Base-by-base conservation (phyloP, 2,888 invertebrate species). In the Nyleta sp. region DNA sequence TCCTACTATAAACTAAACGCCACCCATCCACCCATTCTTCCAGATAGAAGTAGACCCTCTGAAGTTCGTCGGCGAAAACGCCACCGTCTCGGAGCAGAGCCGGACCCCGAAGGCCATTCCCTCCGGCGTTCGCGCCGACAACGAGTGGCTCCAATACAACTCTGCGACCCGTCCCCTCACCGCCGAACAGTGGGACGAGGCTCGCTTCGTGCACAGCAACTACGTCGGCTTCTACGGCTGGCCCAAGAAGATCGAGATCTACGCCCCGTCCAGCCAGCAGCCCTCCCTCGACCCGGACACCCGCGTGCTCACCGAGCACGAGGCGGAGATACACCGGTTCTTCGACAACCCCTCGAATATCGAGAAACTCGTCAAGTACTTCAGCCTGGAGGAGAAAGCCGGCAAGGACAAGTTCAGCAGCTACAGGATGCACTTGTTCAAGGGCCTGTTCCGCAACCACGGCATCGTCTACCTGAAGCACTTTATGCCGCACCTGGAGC, bases 361-460 rank as follows among this genome's bases (percentile, higher is more conserved):
- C 0, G 93, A 94, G 18, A 94, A 94, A 78, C 91, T 98, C 10
- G 92, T 97, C 1, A 91, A 92, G 10, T 96, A 94, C 90, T 92
- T 95, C 75, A 94, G 96, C 0, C 91, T 97, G 52, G 98, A 98
- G 87, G 97, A 97, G 85, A 95, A 96, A 88, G 97, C 97, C 86
- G 96, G 95, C 20, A 94, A 94, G 75, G 97, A 97, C 87, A 95
- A 95, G 87, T 97, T 97, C 87, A 95, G 93, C 84, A 92, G 92
- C 0, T 92, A 92, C 50, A 91, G 94, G 55, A 95, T 94, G 89
- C 91, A 93, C 10, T 90, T 97, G 71, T 96, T 96, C 87, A 95
- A 95, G 92, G 95, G 95, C 74, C 87, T 97, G 17, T 97, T 97
- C 91, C 92, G 95, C 7, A 95, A 95, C 84, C 96, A 94, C 91